Evolutionary conservation across 2,797 vertebrate genomes (phyloP).

Genomic region (Sphaeramia orbicularis): DNA sequence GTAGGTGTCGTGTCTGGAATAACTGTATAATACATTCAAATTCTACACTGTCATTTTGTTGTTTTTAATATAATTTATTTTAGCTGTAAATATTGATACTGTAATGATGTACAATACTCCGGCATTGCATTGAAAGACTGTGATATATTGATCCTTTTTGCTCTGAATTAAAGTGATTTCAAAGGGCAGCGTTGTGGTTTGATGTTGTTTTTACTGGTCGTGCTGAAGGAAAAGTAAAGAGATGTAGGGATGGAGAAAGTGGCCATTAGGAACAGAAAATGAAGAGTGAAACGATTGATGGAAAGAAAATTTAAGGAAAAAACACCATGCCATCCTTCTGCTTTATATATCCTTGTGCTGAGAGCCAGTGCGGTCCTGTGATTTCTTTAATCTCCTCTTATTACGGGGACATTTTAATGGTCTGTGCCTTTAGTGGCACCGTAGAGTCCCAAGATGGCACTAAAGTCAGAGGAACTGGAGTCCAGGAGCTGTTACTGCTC

Average conservation of each 20-base stretch:
- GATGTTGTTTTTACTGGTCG: constrained; percentile 45
- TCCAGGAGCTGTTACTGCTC: constrained; percentile 49
- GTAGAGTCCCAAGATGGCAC: constrained; percentile 59
- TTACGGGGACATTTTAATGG: constrained; percentile 58
- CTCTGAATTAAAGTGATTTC: constrained; percentile 86
- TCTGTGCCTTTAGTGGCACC: constrained; percentile 54
- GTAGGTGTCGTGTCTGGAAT: constrained; percentile 55
- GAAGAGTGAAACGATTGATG: constrained; percentile 7
- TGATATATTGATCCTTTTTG: constrained; percentile 73
- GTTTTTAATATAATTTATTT: constrained; percentile 81
- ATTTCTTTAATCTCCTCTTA: constrained; percentile 59
- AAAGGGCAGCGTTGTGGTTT: constrained; percentile 63
- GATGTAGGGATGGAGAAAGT: background rate
- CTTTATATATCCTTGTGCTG: background rate
- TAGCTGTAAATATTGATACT: constrained; percentile 84
- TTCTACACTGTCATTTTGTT: constrained; percentile 58
- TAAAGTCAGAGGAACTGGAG: constrained; percentile 44
- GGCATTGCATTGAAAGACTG: constrained; percentile 77
- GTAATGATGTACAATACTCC: constrained; percentile 74
- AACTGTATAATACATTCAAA: constrained; percentile 62
- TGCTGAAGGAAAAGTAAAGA: constrained; percentile 8
- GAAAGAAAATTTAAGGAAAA: constrained; percentile 18
- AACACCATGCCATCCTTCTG: constrained; percentile 21
- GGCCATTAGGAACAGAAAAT: background rate
- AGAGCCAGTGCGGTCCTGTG: constrained; percentile 6